Evolutionary conservation across 2,113 vertebrate species (phyloP), one percentile per base, ranked within the genome.

Genomic region (Barnardius zonarius): DNA sequence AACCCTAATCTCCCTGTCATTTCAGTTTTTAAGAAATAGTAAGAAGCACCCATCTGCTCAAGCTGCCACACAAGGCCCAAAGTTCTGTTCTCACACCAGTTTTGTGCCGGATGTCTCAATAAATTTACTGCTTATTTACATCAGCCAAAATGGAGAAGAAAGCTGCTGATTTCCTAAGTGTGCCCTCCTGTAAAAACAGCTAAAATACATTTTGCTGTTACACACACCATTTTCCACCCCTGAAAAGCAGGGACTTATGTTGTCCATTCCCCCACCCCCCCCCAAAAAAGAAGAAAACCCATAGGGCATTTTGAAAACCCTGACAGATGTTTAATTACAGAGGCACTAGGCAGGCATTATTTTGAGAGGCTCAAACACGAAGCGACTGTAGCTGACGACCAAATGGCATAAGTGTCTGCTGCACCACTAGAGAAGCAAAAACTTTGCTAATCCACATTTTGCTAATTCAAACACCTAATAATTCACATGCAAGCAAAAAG

Each of bases 51-150:
- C 93, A 95, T 97, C 96, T 96, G 96, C 95, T 97, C 96, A 96
- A 95, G 93, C 92, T 94, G 96, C 95, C 93, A 95, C 92, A 79
- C 0, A 6, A 94, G 90, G 90, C 95, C 93, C 86, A 88, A 95
- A 97, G 96, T 96, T 96, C 95, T 97, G 96, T 96, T 97, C 96
- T 97, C 95, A 93, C 96, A 96, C 92, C 92, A 97, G 93, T 95
- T 96, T 88, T 92, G 57, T 17, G 11, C 90, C 95, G 92, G 90
- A 94, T 95, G 95, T 95, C 96, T 95, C 95, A 96, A 84, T 90
- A 96, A 96, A 96, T 96, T 93, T 72, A 86, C 86, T 95, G 88
- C 96, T 93, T 96, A 96, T 96, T 96, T 96, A 94, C 93, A 96
- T 96, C 86, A 96, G 93, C 86, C 88, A 93, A 96, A 96, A 96